phyloP scores from a whole-genome alignment of 2,888 invertebrate genomes.

The Latrodectus hesperus region DNA sequence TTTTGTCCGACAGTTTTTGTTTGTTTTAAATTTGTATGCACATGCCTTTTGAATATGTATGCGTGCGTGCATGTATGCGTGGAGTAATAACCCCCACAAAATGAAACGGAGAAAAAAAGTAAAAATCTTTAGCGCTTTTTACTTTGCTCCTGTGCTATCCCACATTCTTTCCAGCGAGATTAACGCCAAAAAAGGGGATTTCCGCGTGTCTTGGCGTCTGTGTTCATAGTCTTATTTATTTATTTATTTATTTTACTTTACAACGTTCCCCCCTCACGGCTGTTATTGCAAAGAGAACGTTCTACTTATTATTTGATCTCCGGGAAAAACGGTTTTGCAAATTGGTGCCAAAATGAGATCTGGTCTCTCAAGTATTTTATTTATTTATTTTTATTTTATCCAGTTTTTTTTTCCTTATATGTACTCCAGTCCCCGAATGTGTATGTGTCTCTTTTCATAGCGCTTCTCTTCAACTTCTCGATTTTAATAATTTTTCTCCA shows the following conservation, averaged over 20 bases:
- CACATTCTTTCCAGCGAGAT: slow-evolving; percentile 33
- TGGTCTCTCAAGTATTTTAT: slow-evolving; percentile 19
- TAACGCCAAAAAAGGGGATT: slow-evolving; percentile 50
- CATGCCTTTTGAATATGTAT: slow-evolving; percentile 23
- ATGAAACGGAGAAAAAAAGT: slow-evolving; percentile 15
- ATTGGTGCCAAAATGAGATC: slow-evolving; percentile 54
- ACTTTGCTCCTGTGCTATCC: background rate
- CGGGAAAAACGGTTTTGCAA: slow-evolving; percentile 52
- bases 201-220: slow-evolving; percentile 46
- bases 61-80: background rate
- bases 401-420: background rate
- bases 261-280: slow-evolving; percentile 4
- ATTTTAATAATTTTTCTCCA: slow-evolving; percentile 57
- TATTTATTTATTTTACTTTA: slow-evolving; percentile 51
- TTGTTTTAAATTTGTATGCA: slow-evolving; percentile 55
- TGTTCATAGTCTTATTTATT: slow-evolving; percentile 56
- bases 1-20: slow-evolving; percentile 39
- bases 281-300: slow-evolving; percentile 29
- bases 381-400: slow-evolving; percentile 31
- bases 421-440: background rate
- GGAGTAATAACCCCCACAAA: slow-evolving; percentile 6
- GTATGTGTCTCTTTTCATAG: slow-evolving; percentile 16
- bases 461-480: slow-evolving; percentile 2
- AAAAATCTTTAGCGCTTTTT: slow-evolving; percentile 50
- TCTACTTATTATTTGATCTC: slow-evolving; percentile 66